Conservation (phyloP, 1,140 invertebrate genomes). For the Scylla paramamosain region DNA sequence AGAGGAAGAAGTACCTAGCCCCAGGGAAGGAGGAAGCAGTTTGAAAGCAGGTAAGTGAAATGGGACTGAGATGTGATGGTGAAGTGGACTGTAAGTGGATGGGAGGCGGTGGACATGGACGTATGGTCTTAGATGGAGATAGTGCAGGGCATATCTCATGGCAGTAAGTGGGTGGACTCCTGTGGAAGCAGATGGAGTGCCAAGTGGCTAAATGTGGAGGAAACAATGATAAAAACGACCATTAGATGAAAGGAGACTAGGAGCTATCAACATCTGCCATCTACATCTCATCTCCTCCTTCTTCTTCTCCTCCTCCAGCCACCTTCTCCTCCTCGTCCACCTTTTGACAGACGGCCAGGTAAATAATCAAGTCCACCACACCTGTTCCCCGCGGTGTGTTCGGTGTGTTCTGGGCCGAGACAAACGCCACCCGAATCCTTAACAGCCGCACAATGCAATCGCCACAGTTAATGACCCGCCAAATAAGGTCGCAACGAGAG, state of each 20-base stretch:
- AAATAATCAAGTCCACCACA: not conserved
- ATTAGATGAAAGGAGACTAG: not conserved
- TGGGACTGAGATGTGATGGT: not conserved
- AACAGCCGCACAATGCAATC: not conserved
- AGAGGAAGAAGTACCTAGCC: not conserved
- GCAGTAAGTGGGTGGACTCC: not conserved
- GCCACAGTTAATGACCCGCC: not conserved
- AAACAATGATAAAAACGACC: not conserved
- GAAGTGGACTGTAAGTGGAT: not conserved
- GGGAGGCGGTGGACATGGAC: not conserved
- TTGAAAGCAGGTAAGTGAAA: conserved; percentile 4
- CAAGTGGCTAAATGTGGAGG: not conserved
- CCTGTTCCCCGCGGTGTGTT: not conserved
- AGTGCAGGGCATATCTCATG: not conserved
- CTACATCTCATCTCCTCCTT: not conserved
- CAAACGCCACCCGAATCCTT: not conserved
- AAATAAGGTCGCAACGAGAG: not conserved
- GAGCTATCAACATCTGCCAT: not conserved
- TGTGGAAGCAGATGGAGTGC: not conserved
- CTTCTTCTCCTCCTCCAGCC: not conserved
- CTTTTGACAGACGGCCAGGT: not conserved
- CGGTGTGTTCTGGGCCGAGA: not conserved
- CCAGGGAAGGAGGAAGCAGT: not conserved
- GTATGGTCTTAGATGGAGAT: not conserved
- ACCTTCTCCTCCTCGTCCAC: not conserved